Evolutionary conservation across 2,113 vertebrate species (phyloP), one percentile per base, ranked within the genome.

Genomic region (Pseudopodoces humilis): DNA sequence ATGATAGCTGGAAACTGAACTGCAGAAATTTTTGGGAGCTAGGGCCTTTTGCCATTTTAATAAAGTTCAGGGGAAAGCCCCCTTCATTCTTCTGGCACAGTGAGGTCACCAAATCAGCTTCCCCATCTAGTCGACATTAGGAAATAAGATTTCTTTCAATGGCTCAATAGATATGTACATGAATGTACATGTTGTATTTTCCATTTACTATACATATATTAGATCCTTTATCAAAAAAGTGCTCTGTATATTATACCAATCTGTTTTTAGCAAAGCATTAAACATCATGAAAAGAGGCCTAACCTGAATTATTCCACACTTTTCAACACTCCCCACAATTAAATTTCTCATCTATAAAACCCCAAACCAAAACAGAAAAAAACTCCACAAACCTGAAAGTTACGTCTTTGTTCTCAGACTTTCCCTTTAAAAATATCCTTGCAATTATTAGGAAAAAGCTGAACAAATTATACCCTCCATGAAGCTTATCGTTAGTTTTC

Each of bases 381-480:
- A 15, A 0, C 2, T 5, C 2, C 5, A 1, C 2, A 68, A 75
- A 22, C 6, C 6, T 58, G 15, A 50, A 46, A 60, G 12, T 55
- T 71, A 20, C 5, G 1, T 50, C 16, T 1, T 49, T 95, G 46
- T 77, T 60, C 21, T 85, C 18, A 76, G n/a, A n/a, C 2, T 62
- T 77, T 62, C 15, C 19, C 3, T 46, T 78, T 33, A 55, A 86
- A 94, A 41, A 63, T 20, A 43, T 5, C 2, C 22, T 86, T 74
- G 4, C 19, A 78, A 19, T 67, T 50, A 39, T 55, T 70, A 78
- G 6, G 9, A 4, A 18, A 18, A 81, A 65, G 5, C 2, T 52
- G 37, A 79, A 72, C 1, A 83, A 63, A 49, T 52, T 49, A 30
- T 9, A 53, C 1, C 9, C 84, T 75, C 25, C 6, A 18, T 67